Percentiles rank a stretch among this genome's conserved stretches.
These are phyloP conservation scores for Rostratula benghalensis DNA, from an alignment of 2,113 vertebrate species.

Conservation along the genomic window DNA sequence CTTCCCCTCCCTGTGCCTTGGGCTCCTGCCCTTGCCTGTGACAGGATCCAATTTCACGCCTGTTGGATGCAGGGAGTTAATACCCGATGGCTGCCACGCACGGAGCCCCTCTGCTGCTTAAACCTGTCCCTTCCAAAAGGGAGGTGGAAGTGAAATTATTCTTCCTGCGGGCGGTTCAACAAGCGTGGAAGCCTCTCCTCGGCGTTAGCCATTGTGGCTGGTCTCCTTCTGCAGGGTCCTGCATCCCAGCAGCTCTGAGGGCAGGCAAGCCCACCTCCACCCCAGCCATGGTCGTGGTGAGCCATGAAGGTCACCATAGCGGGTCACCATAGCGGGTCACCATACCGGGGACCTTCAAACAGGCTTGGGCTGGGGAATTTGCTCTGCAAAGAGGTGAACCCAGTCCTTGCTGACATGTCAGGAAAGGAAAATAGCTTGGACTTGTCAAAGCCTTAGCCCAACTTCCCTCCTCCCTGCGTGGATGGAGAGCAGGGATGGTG, in stretches of 20 bases:
- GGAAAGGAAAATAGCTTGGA: rapidly evolving
- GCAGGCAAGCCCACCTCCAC: neutral
- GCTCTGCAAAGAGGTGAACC: neutral
- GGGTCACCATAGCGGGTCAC: too few relatives aligned
- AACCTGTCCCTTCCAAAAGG: slow-evolving; percentile 16
- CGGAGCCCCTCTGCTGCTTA: neutral
- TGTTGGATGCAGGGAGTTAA: slow-evolving; percentile 30
- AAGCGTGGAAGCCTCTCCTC: neutral
- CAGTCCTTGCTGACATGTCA: too few relatives aligned
- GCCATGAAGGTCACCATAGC: too few relatives aligned
- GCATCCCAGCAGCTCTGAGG: neutral
- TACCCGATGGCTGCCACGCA: neutral
- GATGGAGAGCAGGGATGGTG: neutral
- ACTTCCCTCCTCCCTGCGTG: rapidly evolving
- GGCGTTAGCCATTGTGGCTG: neutral
- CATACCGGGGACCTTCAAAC: neutral
- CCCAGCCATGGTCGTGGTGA: neutral
- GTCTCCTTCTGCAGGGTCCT: neutral
- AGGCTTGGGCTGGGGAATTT: neutral
- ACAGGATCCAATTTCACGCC: slow-evolving; percentile 58
- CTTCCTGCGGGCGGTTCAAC: neutral
- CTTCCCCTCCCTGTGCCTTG: neutral
- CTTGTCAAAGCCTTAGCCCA: neutral
- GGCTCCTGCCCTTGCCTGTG: neutral
- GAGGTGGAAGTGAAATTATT: slow-evolving; percentile 7